These are phyloP conservation scores for Rotaria macrura DNA, from an alignment of 2,888 invertebrate genomes.

Conservation along the genomic window DNA sequence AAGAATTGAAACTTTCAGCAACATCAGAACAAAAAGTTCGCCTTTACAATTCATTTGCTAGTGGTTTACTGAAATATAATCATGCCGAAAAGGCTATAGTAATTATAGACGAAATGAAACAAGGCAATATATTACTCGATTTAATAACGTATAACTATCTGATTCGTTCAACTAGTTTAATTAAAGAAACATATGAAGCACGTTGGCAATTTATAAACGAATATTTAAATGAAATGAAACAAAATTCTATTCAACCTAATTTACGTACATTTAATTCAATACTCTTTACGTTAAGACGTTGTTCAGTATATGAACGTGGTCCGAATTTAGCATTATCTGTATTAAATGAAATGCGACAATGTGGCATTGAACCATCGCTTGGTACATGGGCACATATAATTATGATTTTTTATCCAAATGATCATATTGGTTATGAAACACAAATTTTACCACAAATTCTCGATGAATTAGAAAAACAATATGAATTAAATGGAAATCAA, in stretches of 20 bases:
- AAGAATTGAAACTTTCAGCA: constrained; percentile 22
- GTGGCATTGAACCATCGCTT: constrained; percentile 27
- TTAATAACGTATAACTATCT: constrained; percentile 26
- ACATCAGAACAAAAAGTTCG: not conserved
- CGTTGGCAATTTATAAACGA: constrained; percentile 16
- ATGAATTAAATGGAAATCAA: not conserved
- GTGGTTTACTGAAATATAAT: not conserved
- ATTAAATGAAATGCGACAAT: constrained; percentile 28
- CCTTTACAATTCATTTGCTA: not conserved
- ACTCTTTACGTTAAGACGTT: constrained; percentile 21
- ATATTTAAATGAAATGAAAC: constrained; percentile 26
- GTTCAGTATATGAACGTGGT: constrained; percentile 11
- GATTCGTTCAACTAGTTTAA: not conserved
- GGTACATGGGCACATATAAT: constrained; percentile 24
- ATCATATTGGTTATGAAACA: constrained; percentile 28
- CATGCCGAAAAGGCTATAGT: constrained; percentile 16
- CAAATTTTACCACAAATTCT: constrained; percentile 27
- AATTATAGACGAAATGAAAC: constrained; percentile 22
- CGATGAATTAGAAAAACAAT: constrained; percentile 18
- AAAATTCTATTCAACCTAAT: constrained; percentile 26
- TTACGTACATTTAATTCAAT: constrained; percentile 26
- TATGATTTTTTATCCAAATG: constrained; percentile 28
- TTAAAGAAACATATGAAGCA: not conserved
- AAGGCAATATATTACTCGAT: constrained; percentile 19
- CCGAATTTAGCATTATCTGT: constrained; percentile 22